These are phyloP conservation scores for Cryptophagus acutangulus DNA, from an alignment of 2,888 invertebrate species.

Conservation along the genomic window DNA sequence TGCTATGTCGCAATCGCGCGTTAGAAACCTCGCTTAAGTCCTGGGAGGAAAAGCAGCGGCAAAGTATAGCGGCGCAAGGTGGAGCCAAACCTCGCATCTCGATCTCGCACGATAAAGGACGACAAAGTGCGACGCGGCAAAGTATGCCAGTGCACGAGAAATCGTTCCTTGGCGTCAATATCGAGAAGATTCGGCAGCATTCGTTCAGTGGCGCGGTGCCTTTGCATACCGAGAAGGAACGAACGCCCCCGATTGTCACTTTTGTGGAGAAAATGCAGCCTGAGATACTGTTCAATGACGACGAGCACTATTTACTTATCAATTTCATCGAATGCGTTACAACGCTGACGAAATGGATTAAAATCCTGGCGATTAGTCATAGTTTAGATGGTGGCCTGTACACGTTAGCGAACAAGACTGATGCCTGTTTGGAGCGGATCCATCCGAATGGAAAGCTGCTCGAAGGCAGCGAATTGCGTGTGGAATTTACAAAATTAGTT, in stretches of 20 bases:
- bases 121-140: constrained; percentile 44
- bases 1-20: constrained; percentile 86
- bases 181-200: constrained; percentile 46
- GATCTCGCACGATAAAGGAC: constrained; percentile 43
- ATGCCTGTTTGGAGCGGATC: constrained; percentile 64
- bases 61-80: constrained; percentile 52
- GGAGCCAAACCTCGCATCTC: constrained; percentile 46
- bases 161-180: constrained; percentile 44
- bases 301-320: constrained; percentile 67
- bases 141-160: constrained; percentile 46
- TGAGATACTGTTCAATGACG: constrained; percentile 52
- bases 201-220: constrained; percentile 46
- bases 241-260: constrained; percentile 40
- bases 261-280: constrained; percentile 43
- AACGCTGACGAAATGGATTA: constrained; percentile 80
- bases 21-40: constrained; percentile 84
- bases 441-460: constrained; percentile 79
- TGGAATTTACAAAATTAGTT: constrained; percentile 73
- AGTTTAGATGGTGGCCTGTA: constrained; percentile 69
- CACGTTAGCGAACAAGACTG: constrained; percentile 66
- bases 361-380: constrained; percentile 56
- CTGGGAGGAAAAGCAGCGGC: constrained; percentile 80
- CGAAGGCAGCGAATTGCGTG: constrained; percentile 65
- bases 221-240: constrained; percentile 31
- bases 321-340: constrained; percentile 80